Base-by-base conservation (phyloP, 2,113 vertebrate species). In the Thinocorus orbignyianus region DNA sequence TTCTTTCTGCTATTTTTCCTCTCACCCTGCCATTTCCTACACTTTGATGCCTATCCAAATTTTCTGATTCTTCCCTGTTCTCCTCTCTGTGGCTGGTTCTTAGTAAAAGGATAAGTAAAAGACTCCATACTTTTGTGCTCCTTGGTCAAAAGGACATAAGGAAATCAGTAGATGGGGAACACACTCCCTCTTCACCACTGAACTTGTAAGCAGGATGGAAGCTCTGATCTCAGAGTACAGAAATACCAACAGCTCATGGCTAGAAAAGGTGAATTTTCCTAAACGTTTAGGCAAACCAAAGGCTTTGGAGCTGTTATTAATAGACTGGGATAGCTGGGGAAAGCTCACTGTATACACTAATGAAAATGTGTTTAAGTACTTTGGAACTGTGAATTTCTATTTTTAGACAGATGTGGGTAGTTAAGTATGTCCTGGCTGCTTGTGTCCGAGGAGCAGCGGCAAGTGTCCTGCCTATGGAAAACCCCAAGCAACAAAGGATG, bases 181-280 rank as follows among this genome's bases (percentile, higher is more conserved):
- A 37, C 25, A 5, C 6, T 25, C 35, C 49, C 7, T 23, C 54
- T 62, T 52, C 61, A 58, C 33, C 52, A 62, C 52, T 3, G 2
- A 71, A 60, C 3, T 2, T 30, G 31, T 31, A 60, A 88, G 77
- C 69, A 81, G 91, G 77, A 70, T 55, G 39, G 64, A 51, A 74
- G 20, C 72, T 86, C 64, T 78, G 71, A 88, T 48, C 85, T 92
- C 65, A 68, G 52, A 74, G 30, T 23, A 86, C 72, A 60, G 88
- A 95, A 96, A 96, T 60, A 93, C 42, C 76, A 83, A 64, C 49
- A 49, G 41, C 11, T 44, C 8, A 57, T 41, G 55, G 15, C 52
- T 86, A 80, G 86, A 91, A 96, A 91, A 90, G 88, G 65, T 33
- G 25, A 69, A 41, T 88, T 93, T 91, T 91, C 83, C 65, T 86